Conservation (phyloP, 1,140 invertebrate species). For the Philopotamus ludificatus region DNA sequence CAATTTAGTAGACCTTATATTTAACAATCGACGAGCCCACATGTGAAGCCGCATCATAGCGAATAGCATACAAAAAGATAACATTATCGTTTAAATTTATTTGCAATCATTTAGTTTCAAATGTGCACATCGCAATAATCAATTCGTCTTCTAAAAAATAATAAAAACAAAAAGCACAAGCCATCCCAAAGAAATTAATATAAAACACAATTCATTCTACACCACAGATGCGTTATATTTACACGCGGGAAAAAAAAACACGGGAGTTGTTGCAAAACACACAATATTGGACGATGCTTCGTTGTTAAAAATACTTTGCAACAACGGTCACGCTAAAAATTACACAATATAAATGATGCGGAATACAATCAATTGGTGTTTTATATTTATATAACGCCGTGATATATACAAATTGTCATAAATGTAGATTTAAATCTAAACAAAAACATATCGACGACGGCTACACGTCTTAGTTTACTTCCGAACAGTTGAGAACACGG, state of each 20-base stretch:
- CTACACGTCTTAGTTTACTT: too few relatives aligned
- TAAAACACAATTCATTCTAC: neutral
- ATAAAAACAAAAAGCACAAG: neutral
- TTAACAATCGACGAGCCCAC: conserved; percentile 6
- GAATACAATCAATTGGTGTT: neutral
- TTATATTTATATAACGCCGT: neutral
- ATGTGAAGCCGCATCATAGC: conserved; percentile 1
- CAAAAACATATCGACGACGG: too few relatives aligned
- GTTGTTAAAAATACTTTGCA: too few relatives aligned
- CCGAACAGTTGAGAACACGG: too few relatives aligned
- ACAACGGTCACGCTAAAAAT: neutral
- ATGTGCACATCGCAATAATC: neutral
- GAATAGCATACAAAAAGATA: neutral
- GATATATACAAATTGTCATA: too few relatives aligned
- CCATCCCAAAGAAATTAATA: neutral
- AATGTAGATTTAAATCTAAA: too few relatives aligned
- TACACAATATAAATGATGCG: neutral
- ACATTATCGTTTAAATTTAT: neutral
- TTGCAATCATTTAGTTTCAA: neutral
- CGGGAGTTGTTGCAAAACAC: too few relatives aligned
- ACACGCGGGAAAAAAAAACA: too few relatives aligned
- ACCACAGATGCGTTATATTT: too few relatives aligned
- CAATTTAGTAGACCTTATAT: conserved; percentile 15
- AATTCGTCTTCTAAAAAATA: neutral
- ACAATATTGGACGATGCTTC: too few relatives aligned